These are phyloP conservation scores for Apodemia hepburni DNA, from an alignment of 2,888 invertebrate genomes.

Conservation along the genomic window DNA sequence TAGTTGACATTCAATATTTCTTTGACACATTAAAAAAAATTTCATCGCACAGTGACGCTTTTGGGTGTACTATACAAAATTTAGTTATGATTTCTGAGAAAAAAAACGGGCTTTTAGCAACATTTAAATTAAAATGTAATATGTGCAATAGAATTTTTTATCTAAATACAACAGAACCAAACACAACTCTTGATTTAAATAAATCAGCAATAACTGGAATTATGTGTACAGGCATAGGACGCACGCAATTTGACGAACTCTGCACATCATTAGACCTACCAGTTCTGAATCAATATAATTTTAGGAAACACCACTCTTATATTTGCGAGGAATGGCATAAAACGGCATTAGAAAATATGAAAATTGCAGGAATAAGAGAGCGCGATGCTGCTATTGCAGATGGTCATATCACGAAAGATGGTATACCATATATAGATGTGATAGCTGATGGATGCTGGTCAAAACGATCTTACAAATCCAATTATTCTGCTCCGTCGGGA, in stretches of 20 bases:
- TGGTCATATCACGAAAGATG: slow-evolving; percentile 22
- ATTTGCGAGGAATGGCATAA: slow-evolving; percentile 18
- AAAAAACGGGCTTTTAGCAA: not conserved
- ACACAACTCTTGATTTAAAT: slow-evolving; percentile 2
- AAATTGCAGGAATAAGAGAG: slow-evolving; percentile 28
- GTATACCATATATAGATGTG: slow-evolving; percentile 28
- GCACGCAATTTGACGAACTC: slow-evolving; percentile 1
- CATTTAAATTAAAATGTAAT: not conserved
- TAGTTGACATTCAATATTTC: not conserved
- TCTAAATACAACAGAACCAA: not conserved
- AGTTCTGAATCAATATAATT: not conserved
- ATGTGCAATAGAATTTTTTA: slow-evolving; percentile 7
- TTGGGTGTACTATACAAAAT: not conserved
- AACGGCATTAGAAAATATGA: slow-evolving; percentile 17
- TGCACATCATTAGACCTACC: not conserved
- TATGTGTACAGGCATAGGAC: not conserved
- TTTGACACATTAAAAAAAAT: not conserved
- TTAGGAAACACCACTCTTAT: not conserved
- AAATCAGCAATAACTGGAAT: slow-evolving; percentile 1
- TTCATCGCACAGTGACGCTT: not conserved
- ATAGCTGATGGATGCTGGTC: slow-evolving; percentile 32
- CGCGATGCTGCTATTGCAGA: slow-evolving; percentile 22
- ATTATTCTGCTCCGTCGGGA: slow-evolving; percentile 32
- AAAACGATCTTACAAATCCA: slow-evolving; percentile 30
- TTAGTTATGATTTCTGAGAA: not conserved